Evolutionary conservation across 2,797 vertebrate genomes (phyloP), one percentile per base, ranked within the genome.

Genomic region (Neomorphus geoffroyi): DNA sequence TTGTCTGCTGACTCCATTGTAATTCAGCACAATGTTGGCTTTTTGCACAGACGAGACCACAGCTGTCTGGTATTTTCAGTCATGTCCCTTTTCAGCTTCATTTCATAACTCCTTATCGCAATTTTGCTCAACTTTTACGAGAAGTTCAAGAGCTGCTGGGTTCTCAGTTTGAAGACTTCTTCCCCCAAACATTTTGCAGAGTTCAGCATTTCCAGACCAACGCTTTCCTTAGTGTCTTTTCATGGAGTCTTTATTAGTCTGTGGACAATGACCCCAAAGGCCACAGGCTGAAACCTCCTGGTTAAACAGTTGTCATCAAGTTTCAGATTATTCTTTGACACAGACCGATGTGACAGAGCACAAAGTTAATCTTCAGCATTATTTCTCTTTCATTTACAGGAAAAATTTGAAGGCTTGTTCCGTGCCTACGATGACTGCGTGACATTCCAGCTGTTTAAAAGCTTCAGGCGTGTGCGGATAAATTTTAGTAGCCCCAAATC

Each of bases 391-490:
- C 21, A 12, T 95, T 87, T 96, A 67, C 97, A 99, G 98, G 98
- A 98, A 79, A 98, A 98, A 93, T 99, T 99, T 41, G 98, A 99
- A 95, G 98, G 98, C 35, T 96, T 99, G 39, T 99, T 99, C 96
- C 98, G 98, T 87, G 97, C 97, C 57, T 99, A 99, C 0, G 98
- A 99, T 18, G 98, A 98, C 90, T 98, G 98, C 1, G 98, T 98
- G 97, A 98, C 98, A 9, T 98, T 99, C 97, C 98, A 99, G 96
- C 97, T 98, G 28, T 99, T 99, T 92, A 98, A 98, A 96, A 98
- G 98, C 95, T 99, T 98, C 97, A 97, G 98, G 80, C 98, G 98
- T 23, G 98, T 99, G 82, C 97, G 98, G 85, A 98, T 98, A 97
- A 98, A 98, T 95, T 99, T 98, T 74, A 98, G 98, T 92, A 98